These are phyloP conservation scores for Terebella lapidaria DNA, from an alignment of 2,888 invertebrate species.

Conservation along the genomic window DNA sequence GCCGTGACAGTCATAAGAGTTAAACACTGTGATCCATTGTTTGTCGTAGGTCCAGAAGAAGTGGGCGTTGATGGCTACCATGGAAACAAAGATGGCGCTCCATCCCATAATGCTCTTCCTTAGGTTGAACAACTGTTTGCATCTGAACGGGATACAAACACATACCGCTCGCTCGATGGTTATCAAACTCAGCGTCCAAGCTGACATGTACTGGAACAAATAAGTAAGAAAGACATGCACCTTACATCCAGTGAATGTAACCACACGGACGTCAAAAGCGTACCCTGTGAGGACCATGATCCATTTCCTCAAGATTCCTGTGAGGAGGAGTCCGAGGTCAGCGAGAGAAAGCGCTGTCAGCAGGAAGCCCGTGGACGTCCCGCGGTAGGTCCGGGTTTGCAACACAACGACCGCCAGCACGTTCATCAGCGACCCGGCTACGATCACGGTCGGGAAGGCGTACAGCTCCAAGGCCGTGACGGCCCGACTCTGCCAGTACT, in stretches of 20 bases:
- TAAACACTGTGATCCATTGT: neutral
- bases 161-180: neutral
- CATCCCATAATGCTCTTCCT: neutral
- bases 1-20: neutral
- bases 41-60: neutral
- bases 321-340: neutral
- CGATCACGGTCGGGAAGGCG: neutral
- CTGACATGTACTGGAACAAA: neutral
- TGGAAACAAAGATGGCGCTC: neutral
- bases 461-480: neutral
- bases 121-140: neutral
- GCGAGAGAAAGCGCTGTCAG: neutral
- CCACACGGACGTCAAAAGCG: neutral
- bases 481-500: neutral
- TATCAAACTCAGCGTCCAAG: neutral
- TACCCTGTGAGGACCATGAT: neutral
- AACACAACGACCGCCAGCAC: neutral
- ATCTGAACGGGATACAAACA: neutral
- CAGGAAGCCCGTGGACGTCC: neutral
- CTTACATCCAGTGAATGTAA: neutral
- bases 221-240: neutral
- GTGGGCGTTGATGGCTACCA: neutral
- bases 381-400: neutral
- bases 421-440: neutral
- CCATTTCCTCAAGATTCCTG: neutral